Conservation (phyloP, 2,113 vertebrate species). For the Phainopepla nitens region DNA sequence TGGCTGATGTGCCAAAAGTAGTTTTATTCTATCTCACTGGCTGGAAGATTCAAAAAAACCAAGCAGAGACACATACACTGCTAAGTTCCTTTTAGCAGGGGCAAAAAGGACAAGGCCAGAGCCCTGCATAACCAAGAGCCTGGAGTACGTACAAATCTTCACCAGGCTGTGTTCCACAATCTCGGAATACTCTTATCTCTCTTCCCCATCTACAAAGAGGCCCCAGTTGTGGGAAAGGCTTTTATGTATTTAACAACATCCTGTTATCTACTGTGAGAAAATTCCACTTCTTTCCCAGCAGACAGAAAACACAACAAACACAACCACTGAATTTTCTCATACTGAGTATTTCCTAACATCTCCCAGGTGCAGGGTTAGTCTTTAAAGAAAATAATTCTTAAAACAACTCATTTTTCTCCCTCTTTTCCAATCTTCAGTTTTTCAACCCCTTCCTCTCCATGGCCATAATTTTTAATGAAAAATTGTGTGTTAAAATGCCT, state of each 20-base stretch:
- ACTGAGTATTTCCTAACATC: neutral
- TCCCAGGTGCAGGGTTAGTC: neutral
- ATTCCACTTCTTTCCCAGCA: neutral
- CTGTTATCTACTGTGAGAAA: neutral
- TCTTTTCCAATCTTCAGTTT: neutral
- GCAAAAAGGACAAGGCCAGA: neutral
- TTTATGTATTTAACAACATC: neutral
- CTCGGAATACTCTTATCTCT: neutral
- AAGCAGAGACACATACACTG: neutral
- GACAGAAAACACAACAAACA: neutral
- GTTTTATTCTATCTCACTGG: neutral
- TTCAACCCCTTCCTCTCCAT: neutral
- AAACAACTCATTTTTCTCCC: neutral
- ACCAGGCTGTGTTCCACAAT: neutral
- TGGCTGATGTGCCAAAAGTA: neutral
- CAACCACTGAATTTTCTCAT: neutral
- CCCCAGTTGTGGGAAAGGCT: neutral
- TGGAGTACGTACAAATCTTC: neutral
- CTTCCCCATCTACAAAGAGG: rapidly evolving
- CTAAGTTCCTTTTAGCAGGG: neutral
- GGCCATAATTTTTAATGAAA: neutral
- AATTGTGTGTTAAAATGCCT: neutral
- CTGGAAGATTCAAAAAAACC: neutral
- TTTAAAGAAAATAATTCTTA: neutral
- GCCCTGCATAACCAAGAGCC: neutral